Evolutionary conservation across 64 coral and sea anemone genomes (phyloP).

Genomic region (Montipora sp.): DNA sequence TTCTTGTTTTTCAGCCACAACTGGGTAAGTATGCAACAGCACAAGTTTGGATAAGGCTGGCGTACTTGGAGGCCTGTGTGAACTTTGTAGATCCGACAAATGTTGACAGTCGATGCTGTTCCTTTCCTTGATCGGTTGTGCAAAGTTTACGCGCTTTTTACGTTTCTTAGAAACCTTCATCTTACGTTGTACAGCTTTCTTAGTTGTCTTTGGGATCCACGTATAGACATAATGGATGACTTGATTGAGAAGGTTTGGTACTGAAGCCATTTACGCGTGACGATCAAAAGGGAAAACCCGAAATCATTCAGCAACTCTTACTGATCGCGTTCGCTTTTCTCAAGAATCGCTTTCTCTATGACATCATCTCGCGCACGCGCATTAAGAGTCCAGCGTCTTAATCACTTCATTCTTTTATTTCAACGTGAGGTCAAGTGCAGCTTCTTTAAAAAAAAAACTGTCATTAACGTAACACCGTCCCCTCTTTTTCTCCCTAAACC

Average conservation of each 20-base stretch:
- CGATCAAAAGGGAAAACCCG: not conserved
- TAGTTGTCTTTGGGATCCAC: conserved; percentile 12
- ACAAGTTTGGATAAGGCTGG: not conserved
- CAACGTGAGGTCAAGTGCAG: too few species aligned
- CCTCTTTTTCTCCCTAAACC: too few species aligned
- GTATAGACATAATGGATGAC: conserved; percentile 25
- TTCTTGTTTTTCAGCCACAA: not conserved
- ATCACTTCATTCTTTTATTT: too few species aligned
- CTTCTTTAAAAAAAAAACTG: too few species aligned
- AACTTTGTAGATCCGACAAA: not conserved
- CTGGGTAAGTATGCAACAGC: not conserved
- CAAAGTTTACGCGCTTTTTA: conserved; percentile 20
- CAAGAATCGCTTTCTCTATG: not conserved
- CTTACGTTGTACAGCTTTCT: not conserved
- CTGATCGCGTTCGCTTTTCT: not conserved
- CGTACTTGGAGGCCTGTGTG: not conserved
- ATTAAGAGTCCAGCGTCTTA: too few species aligned
- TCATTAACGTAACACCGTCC: too few species aligned
- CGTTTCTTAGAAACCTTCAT: not conserved
- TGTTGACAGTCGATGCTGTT: not conserved
- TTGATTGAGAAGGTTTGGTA: not conserved
- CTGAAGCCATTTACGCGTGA: not conserved
- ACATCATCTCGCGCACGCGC: not conserved
- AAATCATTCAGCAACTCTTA: not conserved
- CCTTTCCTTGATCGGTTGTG: not conserved